Evolutionary conservation across 2,113 vertebrate genomes (phyloP).

Genomic region (Elgaria multicarinata): DNA sequence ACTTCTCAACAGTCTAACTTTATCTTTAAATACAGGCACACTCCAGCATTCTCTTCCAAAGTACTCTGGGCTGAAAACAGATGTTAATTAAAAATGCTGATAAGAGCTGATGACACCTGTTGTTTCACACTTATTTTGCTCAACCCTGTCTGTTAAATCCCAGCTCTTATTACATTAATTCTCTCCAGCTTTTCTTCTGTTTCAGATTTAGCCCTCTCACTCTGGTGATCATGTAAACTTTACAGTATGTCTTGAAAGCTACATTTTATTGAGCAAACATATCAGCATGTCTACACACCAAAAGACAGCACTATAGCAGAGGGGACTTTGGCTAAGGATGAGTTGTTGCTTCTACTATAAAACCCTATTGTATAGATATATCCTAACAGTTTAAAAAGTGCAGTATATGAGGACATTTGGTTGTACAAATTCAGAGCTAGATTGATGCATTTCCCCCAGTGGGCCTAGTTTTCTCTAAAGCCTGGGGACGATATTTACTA

Average conservation of each 20-base stretch:
- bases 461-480: conserved; percentile 36
- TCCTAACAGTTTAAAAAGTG: conserved; percentile 48
- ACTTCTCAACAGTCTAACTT: conserved; percentile 62
- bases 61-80: conserved; percentile 70
- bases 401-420: conserved; percentile 56
- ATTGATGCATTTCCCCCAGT: conserved; percentile 14
- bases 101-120: conserved; percentile 73
- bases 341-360: conserved; percentile 62
- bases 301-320: conserved; percentile 63
- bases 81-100: conserved; percentile 76
- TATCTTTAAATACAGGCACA: conserved; percentile 73
- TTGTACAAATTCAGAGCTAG: conserved; percentile 44
- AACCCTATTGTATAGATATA: conserved; percentile 52
- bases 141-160: conserved; percentile 65
- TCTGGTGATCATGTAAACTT: conserved; percentile 67
- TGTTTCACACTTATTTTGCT: conserved; percentile 72
- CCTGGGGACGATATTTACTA: conserved; percentile 23
- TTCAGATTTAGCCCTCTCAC: conserved; percentile 68
- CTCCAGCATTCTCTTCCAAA: conserved; percentile 59
- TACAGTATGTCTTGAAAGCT: conserved; percentile 65
- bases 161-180: conserved; percentile 71
- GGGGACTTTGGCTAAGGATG: conserved; percentile 53
- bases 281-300: conserved; percentile 69
- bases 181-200: conserved; percentile 68
- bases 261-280: conserved; percentile 69